Evolutionary conservation across 2,888 invertebrate species (phyloP).

Genomic region (Philonicus albiceps): DNA sequence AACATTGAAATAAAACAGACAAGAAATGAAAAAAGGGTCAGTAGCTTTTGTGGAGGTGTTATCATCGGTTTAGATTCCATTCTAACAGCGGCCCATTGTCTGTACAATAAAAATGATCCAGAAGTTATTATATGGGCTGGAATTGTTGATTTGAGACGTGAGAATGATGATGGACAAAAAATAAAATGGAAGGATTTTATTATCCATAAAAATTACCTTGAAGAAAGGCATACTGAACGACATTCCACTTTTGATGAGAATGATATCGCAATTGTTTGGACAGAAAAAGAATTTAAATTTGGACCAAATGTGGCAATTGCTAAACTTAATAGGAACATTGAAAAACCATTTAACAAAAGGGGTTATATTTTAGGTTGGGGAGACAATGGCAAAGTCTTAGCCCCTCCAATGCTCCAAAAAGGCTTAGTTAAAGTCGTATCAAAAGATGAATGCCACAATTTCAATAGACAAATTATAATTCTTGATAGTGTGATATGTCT

Average conservation of each 20-base stretch:
- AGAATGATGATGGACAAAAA: neutral
- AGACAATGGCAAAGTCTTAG: too few relatives aligned
- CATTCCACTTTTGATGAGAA: neutral
- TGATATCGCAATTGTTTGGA: neutral
- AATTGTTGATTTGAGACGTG: neutral
- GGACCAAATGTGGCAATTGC: neutral
- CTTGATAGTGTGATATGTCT: neutral
- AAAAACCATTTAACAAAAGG: neutral
- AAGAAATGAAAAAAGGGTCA: neutral
- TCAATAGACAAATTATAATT: neutral
- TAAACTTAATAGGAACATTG: neutral
- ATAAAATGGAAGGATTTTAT: neutral
- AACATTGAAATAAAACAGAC: neutral
- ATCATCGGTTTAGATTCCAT: constrained; percentile 63
- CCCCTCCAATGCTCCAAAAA: neutral
- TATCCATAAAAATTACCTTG: neutral
- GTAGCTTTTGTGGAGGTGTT: constrained; percentile 63
- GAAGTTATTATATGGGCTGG: neutral
- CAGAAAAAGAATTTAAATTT: neutral
- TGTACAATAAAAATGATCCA: neutral
- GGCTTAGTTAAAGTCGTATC: neutral
- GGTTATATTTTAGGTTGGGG: neutral
- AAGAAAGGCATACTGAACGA: neutral
- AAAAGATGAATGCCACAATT: neutral
- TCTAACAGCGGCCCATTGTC: constrained; percentile 67